These are phyloP conservation scores for Antechinus flavipes DNA, from an alignment of 2,113 vertebrate genomes.

Conservation along the genomic window DNA sequence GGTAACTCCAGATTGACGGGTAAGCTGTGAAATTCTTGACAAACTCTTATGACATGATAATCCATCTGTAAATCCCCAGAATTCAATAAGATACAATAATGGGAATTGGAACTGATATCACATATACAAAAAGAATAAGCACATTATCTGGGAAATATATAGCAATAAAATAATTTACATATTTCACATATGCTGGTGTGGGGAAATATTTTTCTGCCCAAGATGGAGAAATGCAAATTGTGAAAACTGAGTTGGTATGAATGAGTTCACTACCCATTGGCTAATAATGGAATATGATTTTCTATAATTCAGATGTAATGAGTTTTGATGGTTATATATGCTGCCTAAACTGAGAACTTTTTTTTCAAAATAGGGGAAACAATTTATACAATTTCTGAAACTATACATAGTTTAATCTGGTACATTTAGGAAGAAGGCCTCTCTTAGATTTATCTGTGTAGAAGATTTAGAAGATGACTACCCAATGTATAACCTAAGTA, in stretches of 20 bases:
- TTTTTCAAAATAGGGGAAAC: not conserved
- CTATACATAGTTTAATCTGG: not conserved
- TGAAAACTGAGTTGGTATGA: constrained; percentile 22
- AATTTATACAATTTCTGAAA: not conserved
- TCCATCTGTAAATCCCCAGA: not conserved
- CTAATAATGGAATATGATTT: not conserved
- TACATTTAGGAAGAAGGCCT: not conserved
- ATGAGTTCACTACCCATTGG: not conserved
- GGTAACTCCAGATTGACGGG: no score
- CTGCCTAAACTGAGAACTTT: not conserved
- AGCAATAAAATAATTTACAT: not conserved
- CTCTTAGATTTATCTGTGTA: not conserved
- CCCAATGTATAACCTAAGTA: not conserved
- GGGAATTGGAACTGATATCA: not conserved
- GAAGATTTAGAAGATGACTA: not conserved
- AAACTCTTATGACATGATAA: not conserved
- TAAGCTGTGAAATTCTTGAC: not conserved
- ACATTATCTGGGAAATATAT: constrained; percentile 30
- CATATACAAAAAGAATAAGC: not conserved
- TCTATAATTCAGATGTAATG: not conserved
- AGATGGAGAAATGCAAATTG: not conserved
- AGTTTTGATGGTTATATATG: not conserved
- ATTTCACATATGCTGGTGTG: not conserved
- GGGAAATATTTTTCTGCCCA: not conserved
- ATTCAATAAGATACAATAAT: not conserved